A percentile compares a stretch with the other conserved stretches of the same genome.
phyloP scores from a whole-genome alignment of 2,888 invertebrate genomes.

The Xestia c-nigrum region DNA sequence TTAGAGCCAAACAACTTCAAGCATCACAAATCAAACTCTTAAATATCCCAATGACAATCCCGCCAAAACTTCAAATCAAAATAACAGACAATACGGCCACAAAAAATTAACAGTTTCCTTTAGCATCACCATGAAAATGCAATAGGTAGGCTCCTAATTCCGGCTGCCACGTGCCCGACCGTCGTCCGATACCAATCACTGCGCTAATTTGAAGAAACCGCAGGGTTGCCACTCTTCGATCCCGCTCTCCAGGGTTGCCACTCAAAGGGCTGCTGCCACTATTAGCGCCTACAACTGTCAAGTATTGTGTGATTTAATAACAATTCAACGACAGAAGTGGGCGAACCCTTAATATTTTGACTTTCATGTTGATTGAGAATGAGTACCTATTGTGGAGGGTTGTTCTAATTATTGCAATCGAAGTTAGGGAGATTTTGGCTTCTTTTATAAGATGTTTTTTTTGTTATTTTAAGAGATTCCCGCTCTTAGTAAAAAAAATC shows the following conservation, averaged over 20 bases:
- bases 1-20: background rate
- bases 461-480: background rate
- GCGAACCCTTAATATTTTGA: slow-evolving; percentile 62
- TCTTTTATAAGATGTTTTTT: background rate
- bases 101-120: slow-evolving; percentile 33
- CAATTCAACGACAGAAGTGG: slow-evolving; percentile 65
- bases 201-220: slow-evolving; percentile 68
- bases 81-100: slow-evolving; percentile 20
- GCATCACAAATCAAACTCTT: no score
- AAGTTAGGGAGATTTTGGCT: slow-evolving; percentile 6
- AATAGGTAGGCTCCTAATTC: slow-evolving; percentile 56
- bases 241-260: slow-evolving; percentile 48
- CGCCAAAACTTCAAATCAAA: slow-evolving; percentile 3
- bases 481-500: background rate
- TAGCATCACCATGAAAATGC: slow-evolving; percentile 55
- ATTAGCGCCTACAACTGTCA: slow-evolving; percentile 57
- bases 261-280: slow-evolving; percentile 55
- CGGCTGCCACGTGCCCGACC: slow-evolving; percentile 64
- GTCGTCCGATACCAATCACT: slow-evolving; percentile 70
- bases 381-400: slow-evolving; percentile 20
- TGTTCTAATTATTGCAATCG: slow-evolving; percentile 3
- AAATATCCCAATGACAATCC: background rate
- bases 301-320: slow-evolving; percentile 67
- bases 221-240: slow-evolving; percentile 59
- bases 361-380: slow-evolving; percentile 54